phyloP scores from a whole-genome alignment of 1,140 invertebrate species.

The Monomorium pharaonis region DNA sequence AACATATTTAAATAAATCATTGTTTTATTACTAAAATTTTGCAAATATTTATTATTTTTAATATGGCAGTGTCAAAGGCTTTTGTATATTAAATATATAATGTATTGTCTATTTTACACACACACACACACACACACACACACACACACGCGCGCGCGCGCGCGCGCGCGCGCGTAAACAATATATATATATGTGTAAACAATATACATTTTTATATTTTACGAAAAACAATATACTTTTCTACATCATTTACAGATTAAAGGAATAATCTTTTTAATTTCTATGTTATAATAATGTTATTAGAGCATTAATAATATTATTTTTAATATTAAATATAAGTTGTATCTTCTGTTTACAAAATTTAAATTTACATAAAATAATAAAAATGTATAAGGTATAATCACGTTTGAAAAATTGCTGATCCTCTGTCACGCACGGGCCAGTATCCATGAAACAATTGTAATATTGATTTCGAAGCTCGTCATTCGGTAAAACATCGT shows the following conservation, averaged over 20 bases:
- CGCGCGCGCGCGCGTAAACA: too few relatives aligned
- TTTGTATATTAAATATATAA: too few relatives aligned
- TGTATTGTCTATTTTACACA: too few relatives aligned
- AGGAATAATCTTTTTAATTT: background rate
- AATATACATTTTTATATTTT: too few relatives aligned
- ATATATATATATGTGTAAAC: too few relatives aligned
- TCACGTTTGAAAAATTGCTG: conserved; percentile 73
- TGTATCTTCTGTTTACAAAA: background rate
- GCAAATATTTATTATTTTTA: too few relatives aligned
- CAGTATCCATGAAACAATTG: conserved; percentile 82
- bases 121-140: too few relatives aligned
- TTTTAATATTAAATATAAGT: conserved; percentile 7
- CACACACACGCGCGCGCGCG: too few relatives aligned
- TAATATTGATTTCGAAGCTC: conserved; percentile 73
- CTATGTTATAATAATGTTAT: background rate
- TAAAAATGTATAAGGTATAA: background rate
- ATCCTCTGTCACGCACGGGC: conserved; percentile 76
- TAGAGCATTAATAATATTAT: background rate
- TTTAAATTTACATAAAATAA: background rate
- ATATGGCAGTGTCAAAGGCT: too few relatives aligned
- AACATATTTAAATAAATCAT: too few relatives aligned
- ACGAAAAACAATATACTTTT: background rate
- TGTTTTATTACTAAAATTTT: too few relatives aligned
- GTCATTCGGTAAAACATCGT: conserved; percentile 48
- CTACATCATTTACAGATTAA: background rate